phyloP scores from a whole-genome alignment of 2,113 vertebrate species.

The Colinus virginianus region DNA sequence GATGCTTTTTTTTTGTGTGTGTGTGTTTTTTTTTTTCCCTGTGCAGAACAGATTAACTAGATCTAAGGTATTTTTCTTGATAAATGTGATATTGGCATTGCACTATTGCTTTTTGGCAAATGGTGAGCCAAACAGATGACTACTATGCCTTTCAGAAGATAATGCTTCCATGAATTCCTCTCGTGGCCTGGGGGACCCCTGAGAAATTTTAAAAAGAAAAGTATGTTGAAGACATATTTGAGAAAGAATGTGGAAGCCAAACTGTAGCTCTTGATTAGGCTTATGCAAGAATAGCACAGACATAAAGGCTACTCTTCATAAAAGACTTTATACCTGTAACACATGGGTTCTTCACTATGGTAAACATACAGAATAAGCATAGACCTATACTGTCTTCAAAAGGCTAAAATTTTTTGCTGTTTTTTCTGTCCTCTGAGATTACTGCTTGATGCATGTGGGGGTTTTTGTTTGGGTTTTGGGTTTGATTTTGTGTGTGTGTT shows the following conservation, averaged over 20 bases:
- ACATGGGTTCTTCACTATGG: background rate
- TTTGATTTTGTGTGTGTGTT: background rate
- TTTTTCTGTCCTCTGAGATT: background rate
- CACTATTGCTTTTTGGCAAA: background rate
- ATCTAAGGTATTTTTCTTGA: background rate
- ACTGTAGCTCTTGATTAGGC: background rate
- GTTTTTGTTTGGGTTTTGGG: background rate
- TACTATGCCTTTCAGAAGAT: background rate
- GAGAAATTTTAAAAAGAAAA: background rate
- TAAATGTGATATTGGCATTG: background rate
- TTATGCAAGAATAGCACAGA: background rate
- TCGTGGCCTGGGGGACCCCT: background rate
- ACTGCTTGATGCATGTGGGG: background rate
- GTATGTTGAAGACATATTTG: background rate
- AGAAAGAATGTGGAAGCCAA: background rate
- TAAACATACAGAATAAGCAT: background rate
- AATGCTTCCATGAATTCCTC: background rate
- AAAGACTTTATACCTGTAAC: background rate
- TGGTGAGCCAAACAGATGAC: background rate
- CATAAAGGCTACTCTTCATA: background rate
- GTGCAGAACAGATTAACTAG: background rate
- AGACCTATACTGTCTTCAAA: background rate
- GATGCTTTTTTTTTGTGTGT: background rate
- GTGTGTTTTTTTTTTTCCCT: background rate
- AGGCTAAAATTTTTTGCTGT: background rate